Conservation (phyloP, 2,797 vertebrate species). For the Alauda arvensis region DNA sequence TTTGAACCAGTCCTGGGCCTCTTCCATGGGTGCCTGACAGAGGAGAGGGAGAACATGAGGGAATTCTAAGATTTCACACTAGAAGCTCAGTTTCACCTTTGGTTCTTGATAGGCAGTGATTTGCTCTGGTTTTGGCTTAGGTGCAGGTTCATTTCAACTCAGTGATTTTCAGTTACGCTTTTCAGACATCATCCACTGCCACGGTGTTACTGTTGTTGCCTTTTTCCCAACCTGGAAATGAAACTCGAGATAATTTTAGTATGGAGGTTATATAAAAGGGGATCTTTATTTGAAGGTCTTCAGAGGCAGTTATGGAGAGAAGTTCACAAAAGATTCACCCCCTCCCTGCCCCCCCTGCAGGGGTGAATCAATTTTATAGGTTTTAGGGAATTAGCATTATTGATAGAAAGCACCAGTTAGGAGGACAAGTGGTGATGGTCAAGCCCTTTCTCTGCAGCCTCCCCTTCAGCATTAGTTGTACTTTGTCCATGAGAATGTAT, state of each 20-base stretch:
- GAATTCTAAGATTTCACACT: not conserved
- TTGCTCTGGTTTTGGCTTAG: not conserved
- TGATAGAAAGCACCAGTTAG: not conserved
- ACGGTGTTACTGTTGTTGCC: not conserved
- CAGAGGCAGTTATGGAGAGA: not conserved
- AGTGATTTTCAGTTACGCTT: not conserved
- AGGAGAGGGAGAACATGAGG: not conserved
- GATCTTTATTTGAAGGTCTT: not conserved
- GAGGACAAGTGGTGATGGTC: not conserved
- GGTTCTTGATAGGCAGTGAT: not conserved
- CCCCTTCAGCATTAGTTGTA: not conserved
- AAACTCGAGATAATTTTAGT: not conserved
- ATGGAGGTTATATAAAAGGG: not conserved
- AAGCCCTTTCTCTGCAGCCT: not conserved
- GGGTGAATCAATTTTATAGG: not conserved
- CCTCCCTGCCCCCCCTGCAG: too few species aligned
- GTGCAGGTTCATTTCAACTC: not conserved
- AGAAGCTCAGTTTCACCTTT: not conserved
- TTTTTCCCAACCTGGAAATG: not conserved
- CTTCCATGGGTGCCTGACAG: accelerated
- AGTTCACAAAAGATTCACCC: not conserved
- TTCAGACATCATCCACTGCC: not conserved
- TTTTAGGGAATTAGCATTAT: not conserved
- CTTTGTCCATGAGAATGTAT: not conserved
- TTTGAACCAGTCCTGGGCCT: not conserved